These are phyloP conservation scores for Drosophila nigromelanica DNA, from an alignment of 1,140 invertebrate species.

Conservation along the genomic window DNA sequence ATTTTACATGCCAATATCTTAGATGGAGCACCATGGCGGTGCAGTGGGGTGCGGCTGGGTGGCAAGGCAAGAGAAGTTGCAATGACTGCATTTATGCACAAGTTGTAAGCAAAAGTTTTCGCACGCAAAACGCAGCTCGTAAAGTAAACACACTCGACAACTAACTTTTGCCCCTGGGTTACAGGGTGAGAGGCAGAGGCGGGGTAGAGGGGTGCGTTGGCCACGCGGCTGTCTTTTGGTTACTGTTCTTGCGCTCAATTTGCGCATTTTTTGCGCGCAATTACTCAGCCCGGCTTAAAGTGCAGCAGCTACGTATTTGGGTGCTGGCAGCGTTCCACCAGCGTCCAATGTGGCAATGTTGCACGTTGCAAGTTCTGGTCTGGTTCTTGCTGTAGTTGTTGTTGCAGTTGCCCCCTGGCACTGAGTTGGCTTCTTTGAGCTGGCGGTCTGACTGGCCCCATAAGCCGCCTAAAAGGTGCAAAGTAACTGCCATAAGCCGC, in stretches of 20 bases:
- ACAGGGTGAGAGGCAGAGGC: not conserved
- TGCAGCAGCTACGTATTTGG: constrained; percentile 22
- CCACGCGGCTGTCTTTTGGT: constrained; percentile 44
- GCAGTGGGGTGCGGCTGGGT: not conserved
- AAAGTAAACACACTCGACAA: constrained; percentile 80
- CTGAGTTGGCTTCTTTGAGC: constrained; percentile 59
- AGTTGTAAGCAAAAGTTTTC: constrained; percentile 80
- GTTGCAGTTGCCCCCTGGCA: constrained; percentile 37
- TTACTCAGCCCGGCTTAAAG: constrained; percentile 78
- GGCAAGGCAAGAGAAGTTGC: constrained; percentile 16
- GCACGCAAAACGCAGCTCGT: constrained; percentile 80
- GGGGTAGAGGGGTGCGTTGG: not conserved
- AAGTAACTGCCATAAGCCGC: constrained; percentile 79
- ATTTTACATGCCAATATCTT: constrained; percentile 80
- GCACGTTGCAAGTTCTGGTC: constrained; percentile 12
- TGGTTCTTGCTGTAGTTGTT: not conserved
- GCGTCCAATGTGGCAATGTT: constrained; percentile 12
- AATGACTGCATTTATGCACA: constrained; percentile 72
- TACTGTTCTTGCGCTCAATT: constrained; percentile 71
- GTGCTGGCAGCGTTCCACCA: constrained; percentile 11
- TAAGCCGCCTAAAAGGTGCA: constrained; percentile 78
- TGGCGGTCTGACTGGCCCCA: constrained; percentile 17
- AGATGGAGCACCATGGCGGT: constrained; percentile 21
- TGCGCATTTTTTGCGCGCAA: constrained; percentile 81
- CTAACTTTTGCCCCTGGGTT: constrained; percentile 58